Base-by-base conservation (phyloP, 1,140 invertebrate species). In the Saccostrea echinata region DNA sequence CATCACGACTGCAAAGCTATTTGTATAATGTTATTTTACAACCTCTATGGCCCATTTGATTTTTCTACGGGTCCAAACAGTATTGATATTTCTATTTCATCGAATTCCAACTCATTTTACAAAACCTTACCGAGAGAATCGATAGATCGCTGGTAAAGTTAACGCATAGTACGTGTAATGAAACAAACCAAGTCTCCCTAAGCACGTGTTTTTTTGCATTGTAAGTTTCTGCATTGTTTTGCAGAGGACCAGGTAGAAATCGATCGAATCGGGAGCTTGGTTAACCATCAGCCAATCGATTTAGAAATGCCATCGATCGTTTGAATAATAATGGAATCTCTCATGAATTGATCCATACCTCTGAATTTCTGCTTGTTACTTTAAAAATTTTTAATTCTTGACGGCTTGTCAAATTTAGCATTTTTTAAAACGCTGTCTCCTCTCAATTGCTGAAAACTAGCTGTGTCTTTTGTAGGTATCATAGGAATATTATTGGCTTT, bases 221-320 rank as follows among this genome's bases (percentile, higher is more conserved):
- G 68, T 76, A 30, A 76, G 27, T 33, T 76, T 12, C 27, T 76
- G 68, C 68, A 76, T 76, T 76, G 68, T 76, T 24, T 76, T 76
- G 68, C 68, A 76, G 68, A 33, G n/a, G 16, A 8, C 68, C 68
- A 76, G 68, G 68, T 76, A 76, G 27, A 27, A 27, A 76, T 76
- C 68, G 68, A 76, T 76, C 68, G 68, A 13, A 33, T 27, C 68
- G 8, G 43, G 13, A 76, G 68, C 68, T 76, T 76, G 68, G 68
- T 76, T 76, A 76, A 76, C 68, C 68, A 76, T 76, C 68, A 76
- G 68, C 68, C 68, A 76, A 76, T 76, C 68, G 27, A 76, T 76
- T 76, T 76, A 76, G 68, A 76, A 76, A 76, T 76, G 68, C 27
- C 68, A 76, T 76, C 68, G 68, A 76, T 76, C 68, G 68, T 33